These are phyloP conservation scores for Macrotis lagotis DNA, from an alignment of 2,113 vertebrate species.

Conservation along the genomic window DNA sequence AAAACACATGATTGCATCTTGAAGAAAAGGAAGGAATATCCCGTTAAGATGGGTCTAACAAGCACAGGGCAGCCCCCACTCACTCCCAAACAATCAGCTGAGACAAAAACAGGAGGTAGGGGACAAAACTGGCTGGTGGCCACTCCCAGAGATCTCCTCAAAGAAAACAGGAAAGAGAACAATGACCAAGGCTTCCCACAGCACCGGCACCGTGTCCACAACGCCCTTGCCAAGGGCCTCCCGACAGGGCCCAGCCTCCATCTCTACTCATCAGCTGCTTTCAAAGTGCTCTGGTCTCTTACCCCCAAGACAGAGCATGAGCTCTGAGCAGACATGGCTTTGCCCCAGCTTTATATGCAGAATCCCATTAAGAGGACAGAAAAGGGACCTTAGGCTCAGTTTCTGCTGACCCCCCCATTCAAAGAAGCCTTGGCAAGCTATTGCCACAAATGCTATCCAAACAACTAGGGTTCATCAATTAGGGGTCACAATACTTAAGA, in stretches of 20 bases:
- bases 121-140: too few relatives aligned
- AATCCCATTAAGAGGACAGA: neutral
- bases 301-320: neutral
- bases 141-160: neutral
- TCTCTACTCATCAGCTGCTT: fast-evolving
- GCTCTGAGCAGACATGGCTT: neutral
- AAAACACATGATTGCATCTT: slow-evolving; percentile 70
- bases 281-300: neutral
- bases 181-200: neutral
- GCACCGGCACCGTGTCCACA: too few relatives aligned
- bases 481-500: neutral
- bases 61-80: neutral
- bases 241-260: fast-evolving
- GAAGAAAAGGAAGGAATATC: slow-evolving; percentile 39
- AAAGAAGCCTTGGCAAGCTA: neutral
- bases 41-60: neutral
- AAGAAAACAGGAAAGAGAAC: neutral
- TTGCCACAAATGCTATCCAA: neutral
- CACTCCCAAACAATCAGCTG: neutral
- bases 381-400: neutral
- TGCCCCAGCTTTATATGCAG: neutral
- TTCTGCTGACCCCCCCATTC: neutral
- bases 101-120: too few relatives aligned
- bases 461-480: neutral
- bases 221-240: neutral